phyloP scores from a whole-genome alignment of 1,140 invertebrate species.

The Nautilus pompilius region DNA sequence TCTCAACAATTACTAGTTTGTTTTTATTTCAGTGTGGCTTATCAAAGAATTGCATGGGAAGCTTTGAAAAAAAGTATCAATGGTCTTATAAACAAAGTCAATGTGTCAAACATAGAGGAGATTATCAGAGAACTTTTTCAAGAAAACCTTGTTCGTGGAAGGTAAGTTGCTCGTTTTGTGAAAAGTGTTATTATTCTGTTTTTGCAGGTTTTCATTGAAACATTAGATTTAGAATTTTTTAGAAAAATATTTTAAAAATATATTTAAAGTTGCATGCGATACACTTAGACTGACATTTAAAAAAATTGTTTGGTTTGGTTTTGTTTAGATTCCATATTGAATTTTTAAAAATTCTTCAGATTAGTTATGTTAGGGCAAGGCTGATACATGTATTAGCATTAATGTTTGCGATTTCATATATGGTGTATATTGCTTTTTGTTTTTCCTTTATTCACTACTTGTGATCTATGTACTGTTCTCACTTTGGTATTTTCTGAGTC shows the following conservation, averaged over 20 bases:
- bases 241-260: neutral
- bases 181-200: neutral
- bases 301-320: neutral
- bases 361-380: too few relatives aligned
- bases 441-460: too few relatives aligned
- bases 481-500: too few relatives aligned
- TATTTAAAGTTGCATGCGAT: neutral
- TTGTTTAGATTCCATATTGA: neutral
- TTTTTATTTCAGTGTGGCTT: conserved; percentile 68
- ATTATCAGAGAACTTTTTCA: conserved; percentile 89
- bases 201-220: neutral
- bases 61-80: conserved; percentile 99
- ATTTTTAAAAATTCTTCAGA: neutral
- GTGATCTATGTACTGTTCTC: too few relatives aligned
- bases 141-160: conserved; percentile 93
- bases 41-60: conserved; percentile 97
- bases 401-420: too few relatives aligned
- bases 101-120: conserved; percentile 89
- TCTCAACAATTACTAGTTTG: neutral
- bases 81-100: conserved; percentile 97
- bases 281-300: neutral
- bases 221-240: neutral
- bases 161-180: conserved; percentile 53
- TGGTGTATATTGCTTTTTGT: too few relatives aligned
- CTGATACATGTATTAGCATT: too few relatives aligned